Base-by-base conservation (phyloP, 2,113 vertebrate genomes). In the Salvator merianae region DNA sequence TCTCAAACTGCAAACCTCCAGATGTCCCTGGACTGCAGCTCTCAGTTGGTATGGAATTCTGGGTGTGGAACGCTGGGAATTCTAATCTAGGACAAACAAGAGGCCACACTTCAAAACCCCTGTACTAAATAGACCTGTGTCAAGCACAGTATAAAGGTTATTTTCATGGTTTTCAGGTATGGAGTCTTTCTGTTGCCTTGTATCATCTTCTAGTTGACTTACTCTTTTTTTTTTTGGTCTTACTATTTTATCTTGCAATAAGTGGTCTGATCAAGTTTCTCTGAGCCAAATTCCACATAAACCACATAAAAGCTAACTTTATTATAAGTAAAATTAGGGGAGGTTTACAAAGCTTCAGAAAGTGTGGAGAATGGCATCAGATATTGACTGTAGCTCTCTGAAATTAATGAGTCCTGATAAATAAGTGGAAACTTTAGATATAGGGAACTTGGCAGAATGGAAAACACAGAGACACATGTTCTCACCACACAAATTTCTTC, bases 381-480 rank as follows among this genome's bases (percentile, higher is more conserved):
- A 73, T 92, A 93, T 88, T 12, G 76, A 89, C 84, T 91, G 59
- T 91, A 89, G 90, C 87, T 90, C 76, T 78, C 53, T 86, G 76
- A 89, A 89, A 94, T 94, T 94, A 94, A 92, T 94, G 90, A 72
- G 73, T 89, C 66, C 32, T 86, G 93, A 82, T 90, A 91, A 86
- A 89, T 88, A 91, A 92, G 91, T 79, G 38, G 1, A 3, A 4
- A 82, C n/a, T 78, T 85, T 83, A 85, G 5, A 43, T 0, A 6
- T 32, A 79, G 87, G 14, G 82, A 91, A 69, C 79, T 85, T 86
- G 87, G 86, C 77, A 86, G 71, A 14, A 47, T 6, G 76, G 90
- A 34, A n/a, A 16, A 55, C n/a, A n/a, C n/a, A n/a, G n/a, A n/a
- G n/a, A n/a, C n/a, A n/a, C n/a, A n/a, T n/a, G n/a, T n/a, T n/a